Evolutionary conservation across 1,140 invertebrate species (phyloP), one percentile per base, ranked within the genome.

Genomic region (Trachymyrmex septentrionalis): DNA sequence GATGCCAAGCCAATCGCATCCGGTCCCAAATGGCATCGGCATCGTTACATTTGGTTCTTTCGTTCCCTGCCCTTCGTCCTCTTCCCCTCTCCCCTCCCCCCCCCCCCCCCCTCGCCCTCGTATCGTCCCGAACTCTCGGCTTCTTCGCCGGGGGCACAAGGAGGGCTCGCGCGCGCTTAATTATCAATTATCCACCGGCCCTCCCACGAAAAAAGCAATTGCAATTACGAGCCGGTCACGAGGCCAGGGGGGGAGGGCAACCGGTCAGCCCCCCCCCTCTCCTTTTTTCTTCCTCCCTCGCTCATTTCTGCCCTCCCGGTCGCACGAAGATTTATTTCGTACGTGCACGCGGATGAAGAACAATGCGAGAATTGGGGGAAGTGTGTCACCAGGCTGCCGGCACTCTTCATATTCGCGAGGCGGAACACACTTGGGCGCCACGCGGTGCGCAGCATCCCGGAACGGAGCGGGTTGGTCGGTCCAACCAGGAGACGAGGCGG

Each of bases 281-380:
- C n/a, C n/a, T n/a, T n/a, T 34, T 48, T 50, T 50, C n/a, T 27
- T 21, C 30, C 50, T 64, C n/a, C 80, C 30, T 24, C 27, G 16
- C 34, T n/a, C 12, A 6, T 16, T 21, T 55, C 34, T 34, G 38
- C 69, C 48, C 59, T 10, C 34, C 34, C 77, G 27, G 9, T 7
- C 61, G 30, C 19, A 21, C 48, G 44, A 30, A 63, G 82, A 85
- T 90, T 91, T 87, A 87, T 91, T 87, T 91, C 80, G 64, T 81
- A 61, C 89, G 53, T 76, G 30, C 57, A 80, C 67, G 34, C 88
- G 53, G 75, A 78, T 77, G 85, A 87, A 88, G 90, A 92, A 92
- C 91, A 92, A 92, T 88, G 86, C 87, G 82, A 92, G 92, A 93
- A 93, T 92, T 92, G 88, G 92, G 92, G 91, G 89, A 93, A 93